phyloP scores from a whole-genome alignment of 2,113 vertebrate species.

The Amazona vittata region DNA sequence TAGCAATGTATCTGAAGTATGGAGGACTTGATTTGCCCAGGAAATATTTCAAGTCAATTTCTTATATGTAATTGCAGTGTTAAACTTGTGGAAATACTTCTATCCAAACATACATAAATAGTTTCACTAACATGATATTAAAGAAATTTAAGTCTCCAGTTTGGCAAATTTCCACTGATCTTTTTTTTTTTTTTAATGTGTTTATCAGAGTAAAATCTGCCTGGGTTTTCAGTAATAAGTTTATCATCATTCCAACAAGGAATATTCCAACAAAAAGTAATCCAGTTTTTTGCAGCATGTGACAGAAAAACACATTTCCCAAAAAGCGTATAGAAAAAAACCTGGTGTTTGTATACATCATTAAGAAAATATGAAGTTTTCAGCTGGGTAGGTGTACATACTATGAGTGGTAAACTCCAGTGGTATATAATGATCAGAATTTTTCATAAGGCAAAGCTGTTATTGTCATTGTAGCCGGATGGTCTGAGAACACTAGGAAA shows the following conservation, averaged over 20 bases:
- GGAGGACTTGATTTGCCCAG: background rate
- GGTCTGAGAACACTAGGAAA: background rate
- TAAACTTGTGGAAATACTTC: background rate
- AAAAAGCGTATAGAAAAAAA: background rate
- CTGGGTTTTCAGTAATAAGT: background rate
- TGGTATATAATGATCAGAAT: background rate
- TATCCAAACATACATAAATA: background rate
- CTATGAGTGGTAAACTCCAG: background rate
- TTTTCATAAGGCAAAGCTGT: background rate
- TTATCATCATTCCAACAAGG: background rate
- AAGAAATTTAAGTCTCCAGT: background rate
- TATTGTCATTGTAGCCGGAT: background rate
- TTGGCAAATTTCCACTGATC: background rate
- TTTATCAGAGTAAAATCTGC: background rate
- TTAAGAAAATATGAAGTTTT: background rate
- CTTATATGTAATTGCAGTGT: background rate
- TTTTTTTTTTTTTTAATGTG: background rate
- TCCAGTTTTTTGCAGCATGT: background rate
- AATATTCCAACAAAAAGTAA: background rate
- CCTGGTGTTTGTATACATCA: accelerated
- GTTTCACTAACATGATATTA: background rate
- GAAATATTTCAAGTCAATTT: background rate
- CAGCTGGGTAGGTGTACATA: background rate
- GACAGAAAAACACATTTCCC: background rate
- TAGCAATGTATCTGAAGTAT: background rate